These are phyloP conservation scores for Sebastes alutus DNA, from an alignment of 2,797 vertebrate species.

Conservation along the genomic window DNA sequence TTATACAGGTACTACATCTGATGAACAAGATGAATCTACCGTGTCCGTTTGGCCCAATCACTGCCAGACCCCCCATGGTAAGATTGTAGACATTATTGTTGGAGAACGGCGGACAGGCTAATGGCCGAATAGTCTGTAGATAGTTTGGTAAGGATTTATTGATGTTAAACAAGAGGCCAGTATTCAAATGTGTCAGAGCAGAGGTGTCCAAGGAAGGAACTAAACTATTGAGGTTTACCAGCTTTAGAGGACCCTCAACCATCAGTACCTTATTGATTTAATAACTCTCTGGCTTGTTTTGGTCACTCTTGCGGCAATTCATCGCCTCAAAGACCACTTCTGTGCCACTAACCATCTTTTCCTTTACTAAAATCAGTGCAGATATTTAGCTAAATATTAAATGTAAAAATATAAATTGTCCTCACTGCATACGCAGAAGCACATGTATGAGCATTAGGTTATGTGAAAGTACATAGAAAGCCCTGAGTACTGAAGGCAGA, in stretches of 20 bases:
- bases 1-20: conserved; percentile 93
- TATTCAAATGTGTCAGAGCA: background rate
- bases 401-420: background rate
- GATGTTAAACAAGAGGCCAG: background rate
- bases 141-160: background rate
- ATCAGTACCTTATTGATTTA: background rate
- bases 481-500: background rate
- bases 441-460: background rate
- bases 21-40: conserved; percentile 99
- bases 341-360: background rate
- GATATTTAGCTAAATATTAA: background rate
- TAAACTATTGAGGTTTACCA: background rate
- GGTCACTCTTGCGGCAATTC: background rate
- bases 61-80: conserved; percentile 91
- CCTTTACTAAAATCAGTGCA: background rate
- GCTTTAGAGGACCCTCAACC: background rate
- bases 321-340: background rate
- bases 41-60: conserved; percentile 93
- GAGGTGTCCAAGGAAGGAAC: background rate
- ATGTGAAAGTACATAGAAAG: background rate
- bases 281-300: background rate
- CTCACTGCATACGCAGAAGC: background rate
- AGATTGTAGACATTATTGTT: conserved; percentile 26
- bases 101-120: too few species aligned
- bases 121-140: background rate